Evolutionary conservation across 2,113 vertebrate species (phyloP), one percentile per base, ranked within the genome.

Genomic region (Aramus guarauna): DNA sequence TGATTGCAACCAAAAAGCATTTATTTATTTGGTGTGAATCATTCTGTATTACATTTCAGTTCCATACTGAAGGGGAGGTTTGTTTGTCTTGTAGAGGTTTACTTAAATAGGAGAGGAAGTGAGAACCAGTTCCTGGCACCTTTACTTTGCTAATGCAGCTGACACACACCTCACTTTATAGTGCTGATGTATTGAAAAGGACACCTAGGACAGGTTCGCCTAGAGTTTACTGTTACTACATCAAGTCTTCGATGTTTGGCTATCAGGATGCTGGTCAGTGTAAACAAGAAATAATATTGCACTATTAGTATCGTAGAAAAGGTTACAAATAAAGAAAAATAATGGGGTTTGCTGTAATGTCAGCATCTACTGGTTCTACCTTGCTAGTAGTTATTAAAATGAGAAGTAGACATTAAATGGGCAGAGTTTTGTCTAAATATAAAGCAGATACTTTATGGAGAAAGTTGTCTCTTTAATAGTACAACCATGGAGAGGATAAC

Each of bases 1-100:
- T 87, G 91, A 95, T 88, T 94, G 73, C 88, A 96, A 75, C 80
- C 94, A 68, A 91, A 92, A 92, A 94, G 52, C 85, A 85, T 87
- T 94, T 91, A 88, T 95, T 96, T 94, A 94, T 91, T 76, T 89
- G 92, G 62, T 64, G 43, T 92, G 92, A 91, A 78, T 91, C 73
- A 75, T 71, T 91, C 83, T 45, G 53, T 69, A 68, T 43, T 52
- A 64, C 27, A 23, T 74, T 81, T 84, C 60, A 32, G 37, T 91
- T 85, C 21, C 52, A 79, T 23, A 26, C 10, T 68, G 30, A 60
- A 91, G n/a, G 37, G 56, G 52, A 79, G 21, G 45, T 41, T 37
- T 23, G 43, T 66, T 82, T 80, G 47, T 74, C 68, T 90, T 78
- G 52, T 32, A 71, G 58, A 63, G 29, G 15, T 47, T 88, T 85